Percentiles rank a stretch among this genome's conserved stretches.
Evolutionary conservation across 2,888 invertebrate genomes (phyloP).

Genomic region (Chesias legatella): DNA sequence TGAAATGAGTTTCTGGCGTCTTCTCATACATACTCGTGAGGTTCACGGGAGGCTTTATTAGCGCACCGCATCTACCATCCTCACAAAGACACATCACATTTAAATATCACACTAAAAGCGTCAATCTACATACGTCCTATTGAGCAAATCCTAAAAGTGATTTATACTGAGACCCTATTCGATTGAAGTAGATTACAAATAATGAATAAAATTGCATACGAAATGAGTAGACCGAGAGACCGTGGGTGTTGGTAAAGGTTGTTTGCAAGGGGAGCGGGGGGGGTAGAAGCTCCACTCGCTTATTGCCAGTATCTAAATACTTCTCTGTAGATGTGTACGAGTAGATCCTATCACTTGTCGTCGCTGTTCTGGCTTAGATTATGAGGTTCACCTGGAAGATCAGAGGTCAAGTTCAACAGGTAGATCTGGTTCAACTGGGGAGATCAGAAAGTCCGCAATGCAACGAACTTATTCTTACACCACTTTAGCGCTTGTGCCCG

Average conservation of each 20-base stretch:
- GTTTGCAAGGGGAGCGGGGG: slow-evolving; percentile 58
- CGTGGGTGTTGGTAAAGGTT: slow-evolving; percentile 58
- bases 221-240: slow-evolving; percentile 73
- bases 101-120: slow-evolving; percentile 77
- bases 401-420: too few species aligned
- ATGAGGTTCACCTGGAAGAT: too few species aligned
- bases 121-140: slow-evolving; percentile 76
- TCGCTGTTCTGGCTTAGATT: background rate
- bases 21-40: slow-evolving; percentile 50
- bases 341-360: slow-evolving; percentile 39
- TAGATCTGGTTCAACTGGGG: too few species aligned
- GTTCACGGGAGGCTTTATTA: slow-evolving; percentile 67
- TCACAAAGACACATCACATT: slow-evolving; percentile 63
- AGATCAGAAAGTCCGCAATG: too few species aligned
- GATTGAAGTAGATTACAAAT: slow-evolving; percentile 80
- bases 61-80: slow-evolving; percentile 50
- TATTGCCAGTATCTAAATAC: slow-evolving; percentile 70
- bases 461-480: too few species aligned
- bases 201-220: slow-evolving; percentile 80
- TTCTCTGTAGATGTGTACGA: slow-evolving; percentile 43
- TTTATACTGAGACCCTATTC: slow-evolving; percentile 76
- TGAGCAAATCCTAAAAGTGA: slow-evolving; percentile 76
- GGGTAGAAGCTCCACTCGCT: slow-evolving; percentile 41
- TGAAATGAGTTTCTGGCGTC: slow-evolving; percentile 74
- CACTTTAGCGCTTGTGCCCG: too few species aligned